A percentile compares a stretch with the other conserved stretches of the same genome.
Evolutionary conservation across 2,113 vertebrate species (phyloP).

Genomic region (Ellobius talpinus): DNA sequence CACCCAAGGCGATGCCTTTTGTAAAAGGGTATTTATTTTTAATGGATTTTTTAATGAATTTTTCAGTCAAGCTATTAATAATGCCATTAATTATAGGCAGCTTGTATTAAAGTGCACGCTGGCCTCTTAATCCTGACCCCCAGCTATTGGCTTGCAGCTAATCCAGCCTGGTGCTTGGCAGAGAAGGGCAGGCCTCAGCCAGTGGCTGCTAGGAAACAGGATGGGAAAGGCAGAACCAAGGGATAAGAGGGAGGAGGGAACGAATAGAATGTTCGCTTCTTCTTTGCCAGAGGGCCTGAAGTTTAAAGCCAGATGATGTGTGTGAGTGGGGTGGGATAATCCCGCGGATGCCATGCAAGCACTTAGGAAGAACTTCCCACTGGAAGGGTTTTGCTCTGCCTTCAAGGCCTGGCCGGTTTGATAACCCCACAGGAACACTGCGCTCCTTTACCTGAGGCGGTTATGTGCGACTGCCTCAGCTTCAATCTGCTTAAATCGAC

Average conservation of each 20-base stretch:
- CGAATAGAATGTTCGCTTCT: slow-evolving; percentile 82
- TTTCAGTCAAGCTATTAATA: slow-evolving; percentile 99
- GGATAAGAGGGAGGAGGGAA: slow-evolving; percentile 85
- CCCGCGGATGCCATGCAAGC: slow-evolving; percentile 87
- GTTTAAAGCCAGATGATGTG: slow-evolving; percentile 95
- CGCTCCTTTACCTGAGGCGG: slow-evolving; percentile 90
- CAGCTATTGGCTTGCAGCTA: slow-evolving; percentile 98
- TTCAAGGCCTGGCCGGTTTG: slow-evolving; percentile 91
- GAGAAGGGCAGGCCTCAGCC: slow-evolving; percentile 90
- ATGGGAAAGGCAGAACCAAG: slow-evolving; percentile 81
- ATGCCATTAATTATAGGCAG: slow-evolving; percentile 99
- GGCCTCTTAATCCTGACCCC: slow-evolving; percentile 99
- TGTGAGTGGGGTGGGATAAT: slow-evolving; percentile 91
- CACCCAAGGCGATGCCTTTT: slow-evolving; percentile 99
- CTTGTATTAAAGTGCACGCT: slow-evolving; percentile 95
- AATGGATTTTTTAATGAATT: slow-evolving; percentile 99
- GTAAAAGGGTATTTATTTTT: slow-evolving; percentile 99
- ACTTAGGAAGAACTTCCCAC: slow-evolving; percentile 87
- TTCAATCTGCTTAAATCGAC: slow-evolving; percentile 88
- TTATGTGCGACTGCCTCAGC: slow-evolving; percentile 83
- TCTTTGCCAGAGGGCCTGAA: slow-evolving; percentile 91
- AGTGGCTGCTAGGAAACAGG: slow-evolving; percentile 84
- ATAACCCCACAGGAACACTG: slow-evolving; percentile 92
- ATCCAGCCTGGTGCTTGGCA: slow-evolving; percentile 96
- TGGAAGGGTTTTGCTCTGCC: slow-evolving; percentile 92